Evolutionary conservation across 64 coral and sea anemone species (phyloP), one percentile per base, ranked within the genome.

Genomic region (Montipora foliosa): DNA sequence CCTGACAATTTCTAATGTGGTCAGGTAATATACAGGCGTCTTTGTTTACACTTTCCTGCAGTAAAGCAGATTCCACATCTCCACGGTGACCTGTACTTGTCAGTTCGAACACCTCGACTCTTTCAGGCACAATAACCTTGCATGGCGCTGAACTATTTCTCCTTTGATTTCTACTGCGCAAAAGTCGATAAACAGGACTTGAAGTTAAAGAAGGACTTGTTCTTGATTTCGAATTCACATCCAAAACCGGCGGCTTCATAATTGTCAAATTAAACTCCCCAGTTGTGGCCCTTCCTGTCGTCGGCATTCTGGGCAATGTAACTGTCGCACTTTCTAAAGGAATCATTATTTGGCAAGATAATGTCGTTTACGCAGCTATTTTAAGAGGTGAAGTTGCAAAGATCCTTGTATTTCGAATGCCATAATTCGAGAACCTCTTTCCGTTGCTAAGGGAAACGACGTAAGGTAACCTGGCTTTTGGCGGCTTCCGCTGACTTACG

Each of bases 261-360:
- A 97, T 90, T 44, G 93, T 97, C 58, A 97, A 82, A 8, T 89
- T 59, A 89, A 97, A 95, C 49, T 73, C 49, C 14, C 48, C 50
- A n/a, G 64, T 49, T 37, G 77, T 46, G 7, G 11, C 49, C 52
- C 64, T 50, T 29, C 44, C 29, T 29, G 29, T 20, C 52, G 66
- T 74, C 3, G 82, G 76, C 68, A 97, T 90, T 81, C 77, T 78
- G 19, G 93, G 96, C 71, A 97, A 89, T 89, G 95, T 46, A n/a
- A 47, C 84, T 24, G 93, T 29, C 20, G 53, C 20, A 17, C 77
- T 71, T 7, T 79, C 89, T 52, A 95, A 67, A 68, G 96, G 89
- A 97, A 95, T 92, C 93, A 97, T 97, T 84, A 59, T 75, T 74
- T 74, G 10, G 19, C 20, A 24, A 6, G 19, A 12, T 51, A 52